Conservation (phyloP, 2,113 vertebrate species). For the Delphinapterus leucas region DNA sequence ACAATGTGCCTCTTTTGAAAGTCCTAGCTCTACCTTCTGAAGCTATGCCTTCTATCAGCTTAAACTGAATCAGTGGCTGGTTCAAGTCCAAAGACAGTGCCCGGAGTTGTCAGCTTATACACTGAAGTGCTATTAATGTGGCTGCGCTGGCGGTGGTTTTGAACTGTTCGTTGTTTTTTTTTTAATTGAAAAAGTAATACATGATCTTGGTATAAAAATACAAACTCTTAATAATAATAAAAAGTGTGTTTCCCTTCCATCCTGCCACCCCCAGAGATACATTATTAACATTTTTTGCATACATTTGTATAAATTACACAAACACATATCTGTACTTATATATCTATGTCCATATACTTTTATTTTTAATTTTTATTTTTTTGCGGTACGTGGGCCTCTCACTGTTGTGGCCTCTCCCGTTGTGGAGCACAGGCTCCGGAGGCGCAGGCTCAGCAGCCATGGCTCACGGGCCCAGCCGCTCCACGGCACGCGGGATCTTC, state of each 20-base stretch:
- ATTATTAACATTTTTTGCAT: background rate
- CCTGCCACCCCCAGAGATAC: background rate
- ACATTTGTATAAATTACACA: background rate
- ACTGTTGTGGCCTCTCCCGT: no score
- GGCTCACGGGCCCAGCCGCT: no score
- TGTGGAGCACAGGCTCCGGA: no score
- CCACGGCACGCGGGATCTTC: fast-evolving
- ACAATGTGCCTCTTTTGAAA: background rate
- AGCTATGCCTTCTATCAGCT: background rate
- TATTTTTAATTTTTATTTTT: background rate
- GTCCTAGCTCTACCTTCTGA: background rate
- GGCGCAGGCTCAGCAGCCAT: no score
- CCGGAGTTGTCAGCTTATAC: background rate
- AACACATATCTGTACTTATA: background rate
- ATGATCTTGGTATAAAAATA: conserved; percentile 8
- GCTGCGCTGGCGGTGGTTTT: background rate
- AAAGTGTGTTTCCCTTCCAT: background rate
- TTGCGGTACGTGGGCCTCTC: no score
- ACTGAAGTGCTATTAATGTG: background rate
- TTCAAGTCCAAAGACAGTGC: background rate
- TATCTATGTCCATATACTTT: background rate
- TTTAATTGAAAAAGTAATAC: background rate
- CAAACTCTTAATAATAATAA: background rate
- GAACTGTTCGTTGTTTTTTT: background rate
- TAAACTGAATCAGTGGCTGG: background rate